A percentile compares a stretch with the other conserved stretches of the same genome.
Conservation (phyloP, 2,797 vertebrate species). For the Hippocampus kuda region DNA sequence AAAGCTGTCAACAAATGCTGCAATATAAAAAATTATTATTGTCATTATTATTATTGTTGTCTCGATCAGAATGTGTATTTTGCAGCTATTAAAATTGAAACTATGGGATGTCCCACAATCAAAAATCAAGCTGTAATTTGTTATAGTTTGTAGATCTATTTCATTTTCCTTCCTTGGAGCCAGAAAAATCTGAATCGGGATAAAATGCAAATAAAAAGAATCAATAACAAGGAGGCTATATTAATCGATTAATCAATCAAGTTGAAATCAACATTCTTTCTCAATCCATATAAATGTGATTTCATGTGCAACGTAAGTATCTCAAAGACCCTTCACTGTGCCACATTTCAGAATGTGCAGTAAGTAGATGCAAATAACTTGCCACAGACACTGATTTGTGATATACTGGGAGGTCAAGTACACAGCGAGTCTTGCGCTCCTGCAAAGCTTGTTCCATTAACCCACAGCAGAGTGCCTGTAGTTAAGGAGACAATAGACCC, state of each 20-base stretch:
- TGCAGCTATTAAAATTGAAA: too few species aligned
- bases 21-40: too few species aligned
- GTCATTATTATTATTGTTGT: too few species aligned
- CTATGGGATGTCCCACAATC: too few species aligned
- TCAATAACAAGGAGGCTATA: neutral
- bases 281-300: neutral
- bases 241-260: neutral
- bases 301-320: neutral
- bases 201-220: neutral
- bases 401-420: constrained; percentile 25
- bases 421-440: constrained; percentile 6
- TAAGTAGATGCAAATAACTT: constrained; percentile 7
- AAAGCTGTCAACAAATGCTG: too few species aligned
- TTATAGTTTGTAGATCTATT: neutral
- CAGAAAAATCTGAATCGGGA: neutral
- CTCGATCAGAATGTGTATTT: neutral
- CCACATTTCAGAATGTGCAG: constrained; percentile 8
- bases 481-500: constrained; percentile 38
- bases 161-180: neutral
- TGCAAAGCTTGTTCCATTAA: constrained; percentile 38
- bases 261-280: neutral
- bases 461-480: constrained; percentile 27
- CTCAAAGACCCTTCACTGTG: neutral
- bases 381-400: constrained; percentile 8
- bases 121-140: neutral